phyloP scores from a whole-genome alignment of 2,888 invertebrate species.

The Dendrolimus pini region DNA sequence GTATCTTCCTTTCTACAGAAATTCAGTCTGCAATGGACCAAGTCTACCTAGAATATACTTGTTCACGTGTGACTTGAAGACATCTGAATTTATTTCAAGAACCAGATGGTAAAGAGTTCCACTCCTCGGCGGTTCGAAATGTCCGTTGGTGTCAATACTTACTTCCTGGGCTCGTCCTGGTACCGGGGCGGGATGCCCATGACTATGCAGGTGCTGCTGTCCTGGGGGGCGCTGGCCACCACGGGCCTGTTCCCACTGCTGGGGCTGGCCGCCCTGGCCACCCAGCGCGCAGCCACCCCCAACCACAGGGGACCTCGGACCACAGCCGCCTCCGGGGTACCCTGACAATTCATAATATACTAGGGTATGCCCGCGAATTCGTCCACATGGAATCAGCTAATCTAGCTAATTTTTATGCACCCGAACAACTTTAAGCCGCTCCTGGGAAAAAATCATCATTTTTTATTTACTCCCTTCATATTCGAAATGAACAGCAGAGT shows the following conservation, averaged over 20 bases:
- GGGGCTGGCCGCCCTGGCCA: constrained; percentile 19
- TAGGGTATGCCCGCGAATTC: no score
- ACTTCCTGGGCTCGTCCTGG: constrained; percentile 57
- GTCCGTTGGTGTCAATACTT: constrained; percentile 9
- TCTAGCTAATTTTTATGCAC: not conserved
- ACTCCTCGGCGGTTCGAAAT: no score
- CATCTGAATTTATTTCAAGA: no score
- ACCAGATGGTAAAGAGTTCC: no score
- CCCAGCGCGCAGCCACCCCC: constrained; percentile 60
- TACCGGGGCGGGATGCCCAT: constrained; percentile 51
- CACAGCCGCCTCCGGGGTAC: constrained; percentile 32
- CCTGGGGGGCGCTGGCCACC: constrained; percentile 29
- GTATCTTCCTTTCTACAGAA: no score
- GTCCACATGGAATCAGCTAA: no score
- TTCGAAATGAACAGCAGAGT: no score
- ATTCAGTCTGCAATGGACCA: no score
- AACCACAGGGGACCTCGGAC: constrained; percentile 56
- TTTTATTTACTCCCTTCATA: not conserved
- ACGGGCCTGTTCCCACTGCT: constrained; percentile 31
- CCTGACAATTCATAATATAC: constrained; percentile 24
- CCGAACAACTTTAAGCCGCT: not conserved
- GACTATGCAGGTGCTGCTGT: constrained; percentile 29
- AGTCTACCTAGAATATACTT: no score
- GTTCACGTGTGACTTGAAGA: no score
- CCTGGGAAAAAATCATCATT: not conserved